These are phyloP conservation scores for Dynastes grantii DNA, from an alignment of 2,888 invertebrate genomes.

Conservation along the genomic window DNA sequence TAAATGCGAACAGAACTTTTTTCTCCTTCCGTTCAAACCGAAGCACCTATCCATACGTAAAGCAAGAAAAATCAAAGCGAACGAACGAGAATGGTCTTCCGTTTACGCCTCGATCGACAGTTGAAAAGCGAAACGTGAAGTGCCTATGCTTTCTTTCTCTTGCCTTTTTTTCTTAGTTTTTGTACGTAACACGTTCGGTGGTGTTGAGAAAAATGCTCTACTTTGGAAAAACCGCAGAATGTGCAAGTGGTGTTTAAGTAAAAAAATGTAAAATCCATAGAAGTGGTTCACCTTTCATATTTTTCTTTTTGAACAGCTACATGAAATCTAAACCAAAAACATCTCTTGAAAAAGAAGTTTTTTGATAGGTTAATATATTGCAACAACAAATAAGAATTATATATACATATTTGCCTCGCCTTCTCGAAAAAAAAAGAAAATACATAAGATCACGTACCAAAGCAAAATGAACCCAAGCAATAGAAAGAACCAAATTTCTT, in stretches of 20 bases:
- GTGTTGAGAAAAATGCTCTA: background rate
- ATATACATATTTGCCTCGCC: no score
- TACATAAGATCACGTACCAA: no score
- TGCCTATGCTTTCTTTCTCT: background rate
- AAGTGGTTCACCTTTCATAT: no score
- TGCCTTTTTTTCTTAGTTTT: no score
- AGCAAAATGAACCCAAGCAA: no score
- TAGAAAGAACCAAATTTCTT: no score
- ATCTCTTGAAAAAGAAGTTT: no score
- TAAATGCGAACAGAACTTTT: slow-evolving; percentile 24
- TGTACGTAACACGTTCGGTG: background rate
- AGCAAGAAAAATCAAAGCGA: slow-evolving; percentile 17
- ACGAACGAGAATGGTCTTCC: background rate
- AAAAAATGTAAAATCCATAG: background rate
- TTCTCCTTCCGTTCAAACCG: background rate
- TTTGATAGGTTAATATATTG: no score
- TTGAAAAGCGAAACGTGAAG: background rate
- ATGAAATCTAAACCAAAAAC: no score
- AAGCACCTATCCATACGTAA: slow-evolving; percentile 8
- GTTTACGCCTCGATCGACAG: slow-evolving; percentile 19
- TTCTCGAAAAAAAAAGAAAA: no score
- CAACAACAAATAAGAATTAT: no score
- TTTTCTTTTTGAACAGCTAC: no score
- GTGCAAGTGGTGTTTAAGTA: background rate
- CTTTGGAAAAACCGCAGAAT: background rate